Percentiles rank a stretch among this genome's conserved stretches.
phyloP scores from a whole-genome alignment of 2,797 vertebrate genomes.

The Catostomus latipinnis region DNA sequence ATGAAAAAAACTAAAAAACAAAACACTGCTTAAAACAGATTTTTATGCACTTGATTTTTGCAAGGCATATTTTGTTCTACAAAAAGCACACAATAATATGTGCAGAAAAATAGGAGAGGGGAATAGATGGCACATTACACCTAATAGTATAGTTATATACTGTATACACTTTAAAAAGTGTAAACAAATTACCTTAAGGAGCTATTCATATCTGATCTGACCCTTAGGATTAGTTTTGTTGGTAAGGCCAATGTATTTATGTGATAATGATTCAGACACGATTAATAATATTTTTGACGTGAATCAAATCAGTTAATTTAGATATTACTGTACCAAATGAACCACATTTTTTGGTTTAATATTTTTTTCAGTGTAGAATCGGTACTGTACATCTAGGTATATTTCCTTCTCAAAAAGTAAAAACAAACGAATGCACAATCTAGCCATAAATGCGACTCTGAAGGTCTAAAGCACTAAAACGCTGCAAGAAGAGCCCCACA shows the following conservation, averaged over 20 bases:
- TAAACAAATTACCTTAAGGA: no score
- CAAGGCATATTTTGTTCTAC: constrained; percentile 7
- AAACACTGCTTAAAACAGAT: constrained; percentile 35
- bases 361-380: no score
- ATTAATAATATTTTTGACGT: no score
- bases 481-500: constrained; percentile 16
- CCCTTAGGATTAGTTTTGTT: no score
- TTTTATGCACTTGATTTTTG: constrained; percentile 5
- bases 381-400: not conserved
- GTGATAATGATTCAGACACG: no score
- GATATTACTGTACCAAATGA: no score
- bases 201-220: no score
- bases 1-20: no score
- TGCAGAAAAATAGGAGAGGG: not conserved
- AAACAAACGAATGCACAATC: not conserved
- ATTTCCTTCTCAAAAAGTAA: not conserved
- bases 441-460: not conserved
- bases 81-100: constrained; percentile 8
- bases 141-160: not conserved
- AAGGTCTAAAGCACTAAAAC: not conserved
- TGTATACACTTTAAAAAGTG: no score
- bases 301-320: no score
- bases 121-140: not conserved
- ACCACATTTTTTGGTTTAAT: no score
- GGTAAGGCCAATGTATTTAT: no score